Evolutionary conservation across 1,140 invertebrate species (phyloP).

Genomic region (Sinella curviseta): DNA sequence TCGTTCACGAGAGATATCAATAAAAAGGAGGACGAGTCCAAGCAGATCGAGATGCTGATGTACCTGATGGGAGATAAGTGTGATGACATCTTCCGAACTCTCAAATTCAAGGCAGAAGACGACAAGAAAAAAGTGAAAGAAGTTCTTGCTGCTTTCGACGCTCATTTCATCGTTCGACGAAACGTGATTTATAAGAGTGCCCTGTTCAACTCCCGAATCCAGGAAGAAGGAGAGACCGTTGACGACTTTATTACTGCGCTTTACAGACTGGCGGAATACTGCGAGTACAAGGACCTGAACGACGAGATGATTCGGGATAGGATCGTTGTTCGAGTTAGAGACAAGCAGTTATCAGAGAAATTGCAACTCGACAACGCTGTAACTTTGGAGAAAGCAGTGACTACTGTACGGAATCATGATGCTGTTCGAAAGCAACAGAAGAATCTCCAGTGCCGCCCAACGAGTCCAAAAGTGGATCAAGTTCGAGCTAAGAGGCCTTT

Average conservation of each 20-base stretch:
- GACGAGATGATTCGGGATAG: conserved; percentile 40
- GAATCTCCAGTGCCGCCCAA: not conserved
- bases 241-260: conserved; percentile 48
- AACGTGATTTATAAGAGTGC: conserved; percentile 47
- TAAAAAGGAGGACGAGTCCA: no score
- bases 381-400: conserved; percentile 50
- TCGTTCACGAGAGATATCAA: no score
- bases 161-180: conserved; percentile 40
- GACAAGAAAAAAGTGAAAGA: conserved; percentile 38
- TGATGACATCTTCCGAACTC: no score
- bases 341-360: conserved; percentile 51
- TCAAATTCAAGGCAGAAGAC: no score
- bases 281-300: conserved; percentile 17
- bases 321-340: conserved; percentile 52
- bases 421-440: conserved; percentile 38
- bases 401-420: conserved; percentile 47
- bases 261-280: conserved; percentile 24
- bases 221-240: conserved; percentile 41
- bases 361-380: conserved; percentile 51
- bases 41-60: no score
- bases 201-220: conserved; percentile 46
- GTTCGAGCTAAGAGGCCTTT: not conserved
- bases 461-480: not conserved
- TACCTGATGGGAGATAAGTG: no score
- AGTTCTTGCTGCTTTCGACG: conserved; percentile 29